Conservation (phyloP, 2,797 vertebrate species). For the Arctocebus calabarensis region DNA sequence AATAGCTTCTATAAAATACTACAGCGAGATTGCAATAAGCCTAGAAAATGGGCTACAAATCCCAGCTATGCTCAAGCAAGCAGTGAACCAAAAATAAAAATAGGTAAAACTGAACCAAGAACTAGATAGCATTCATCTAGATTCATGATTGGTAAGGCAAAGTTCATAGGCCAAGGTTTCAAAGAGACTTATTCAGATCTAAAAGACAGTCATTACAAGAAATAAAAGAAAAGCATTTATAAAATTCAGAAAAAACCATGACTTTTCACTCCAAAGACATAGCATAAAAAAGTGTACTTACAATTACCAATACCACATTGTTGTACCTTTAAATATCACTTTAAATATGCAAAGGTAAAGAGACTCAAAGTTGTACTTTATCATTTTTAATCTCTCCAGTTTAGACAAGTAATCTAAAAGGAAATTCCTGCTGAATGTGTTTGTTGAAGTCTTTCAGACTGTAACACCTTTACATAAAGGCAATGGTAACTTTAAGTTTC, state of each 20-base stretch:
- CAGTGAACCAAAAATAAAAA: conserved; percentile 94
- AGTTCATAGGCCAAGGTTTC: conserved; percentile 93
- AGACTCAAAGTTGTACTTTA: conserved; percentile 47
- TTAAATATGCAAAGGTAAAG: conserved; percentile 72
- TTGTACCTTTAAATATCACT: conserved; percentile 71
- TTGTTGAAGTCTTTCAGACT: conserved; percentile 35
- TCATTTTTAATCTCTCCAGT: conserved; percentile 36
- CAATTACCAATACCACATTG: conserved; percentile 73
- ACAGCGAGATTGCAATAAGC: conserved; percentile 93
- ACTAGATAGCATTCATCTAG: conserved; percentile 89
- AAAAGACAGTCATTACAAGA: conserved; percentile 80
- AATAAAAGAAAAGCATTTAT: conserved; percentile 73
- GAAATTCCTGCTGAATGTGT: conserved; percentile 6
- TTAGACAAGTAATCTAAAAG: conserved; percentile 52
- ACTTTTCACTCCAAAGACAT: conserved; percentile 70
- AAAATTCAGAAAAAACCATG: conserved; percentile 40
- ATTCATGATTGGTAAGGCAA: conserved; percentile 89
- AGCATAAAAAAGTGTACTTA: conserved; percentile 61
- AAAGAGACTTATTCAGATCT: conserved; percentile 84
- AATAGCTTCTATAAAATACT: conserved; percentile 95
- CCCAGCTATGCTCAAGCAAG: conserved; percentile 91
- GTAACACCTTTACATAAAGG: conserved; percentile 65
- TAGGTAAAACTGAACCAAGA: conserved; percentile 91
- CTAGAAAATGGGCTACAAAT: conserved; percentile 95
- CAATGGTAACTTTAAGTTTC: conserved; percentile 77